Conservation (phyloP, 2,797 vertebrate genomes). For the Petrocephalus schoutedeni region DNA sequence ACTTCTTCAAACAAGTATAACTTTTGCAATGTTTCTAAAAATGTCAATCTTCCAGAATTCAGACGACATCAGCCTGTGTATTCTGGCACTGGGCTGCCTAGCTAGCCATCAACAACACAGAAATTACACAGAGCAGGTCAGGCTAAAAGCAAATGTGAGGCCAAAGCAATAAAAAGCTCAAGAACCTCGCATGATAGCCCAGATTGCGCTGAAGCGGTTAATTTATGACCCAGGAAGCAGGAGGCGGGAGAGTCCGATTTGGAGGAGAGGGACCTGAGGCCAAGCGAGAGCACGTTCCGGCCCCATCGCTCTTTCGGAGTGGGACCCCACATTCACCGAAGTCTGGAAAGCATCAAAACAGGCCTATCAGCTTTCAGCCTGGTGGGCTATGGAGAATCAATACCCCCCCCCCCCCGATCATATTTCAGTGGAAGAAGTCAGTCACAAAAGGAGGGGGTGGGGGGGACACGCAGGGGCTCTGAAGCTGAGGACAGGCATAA, state of each 20-base stretch:
- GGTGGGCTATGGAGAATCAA: not conserved
- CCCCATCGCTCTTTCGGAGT: not conserved
- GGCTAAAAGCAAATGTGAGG: not conserved
- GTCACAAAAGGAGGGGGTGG: not conserved
- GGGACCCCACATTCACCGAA: not conserved
- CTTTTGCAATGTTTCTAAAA: not conserved
- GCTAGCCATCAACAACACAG: not conserved
- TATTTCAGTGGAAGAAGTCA: conserved; percentile 13
- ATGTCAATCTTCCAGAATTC: not conserved
- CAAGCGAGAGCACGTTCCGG: not conserved
- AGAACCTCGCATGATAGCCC: not conserved
- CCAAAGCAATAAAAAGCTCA: not conserved
- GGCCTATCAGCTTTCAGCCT: conserved; percentile 21
- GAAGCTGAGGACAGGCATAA: conserved; percentile 19
- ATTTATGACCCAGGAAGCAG: not conserved
- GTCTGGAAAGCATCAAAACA: conserved; percentile 35
- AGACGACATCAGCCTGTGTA: not conserved
- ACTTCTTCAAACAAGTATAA: not conserved
- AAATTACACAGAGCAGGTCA: not conserved
- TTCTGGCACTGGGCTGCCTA: not conserved
- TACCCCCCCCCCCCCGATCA: conserved; percentile 6
- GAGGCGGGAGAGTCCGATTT: not conserved
- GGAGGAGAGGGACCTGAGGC: not conserved
- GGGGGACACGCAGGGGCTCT: conserved; percentile 9
- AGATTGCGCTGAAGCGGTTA: not conserved